These are phyloP conservation scores for Eristalis tenax DNA, from an alignment of 2,888 invertebrate genomes.

Conservation along the genomic window DNA sequence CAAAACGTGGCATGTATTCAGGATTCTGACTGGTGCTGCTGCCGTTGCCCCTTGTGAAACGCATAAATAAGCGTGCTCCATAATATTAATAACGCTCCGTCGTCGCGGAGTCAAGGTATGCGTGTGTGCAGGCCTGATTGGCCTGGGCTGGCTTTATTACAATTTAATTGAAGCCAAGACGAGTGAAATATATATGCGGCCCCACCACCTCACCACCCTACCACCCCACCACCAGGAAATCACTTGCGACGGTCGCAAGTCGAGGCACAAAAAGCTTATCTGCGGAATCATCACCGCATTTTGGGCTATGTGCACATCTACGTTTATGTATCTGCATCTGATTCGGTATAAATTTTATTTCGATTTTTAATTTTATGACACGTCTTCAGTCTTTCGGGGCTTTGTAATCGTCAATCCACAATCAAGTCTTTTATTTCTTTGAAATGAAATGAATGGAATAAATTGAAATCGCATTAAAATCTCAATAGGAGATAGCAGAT, in stretches of 20 bases:
- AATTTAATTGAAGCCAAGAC: conserved; percentile 16
- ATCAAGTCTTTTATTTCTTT: conserved; percentile 35
- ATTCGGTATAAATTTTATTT: conserved; percentile 37
- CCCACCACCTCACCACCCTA: not conserved
- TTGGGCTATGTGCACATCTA: not conserved
- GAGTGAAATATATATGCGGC: not conserved
- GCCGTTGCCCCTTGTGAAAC: not conserved
- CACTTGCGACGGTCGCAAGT: conserved; percentile 19
- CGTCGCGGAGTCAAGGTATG: conserved; percentile 3
- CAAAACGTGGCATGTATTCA: not conserved
- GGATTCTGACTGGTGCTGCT: not conserved
- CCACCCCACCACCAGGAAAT: conserved; percentile 27
- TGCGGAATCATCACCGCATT: conserved; percentile 15
- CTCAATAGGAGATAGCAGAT: conserved; percentile 8
- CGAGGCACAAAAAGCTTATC: not conserved
- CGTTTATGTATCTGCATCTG: conserved; percentile 18
- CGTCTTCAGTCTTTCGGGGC: not conserved
- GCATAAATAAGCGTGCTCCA: conserved; percentile 21
- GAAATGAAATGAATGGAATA: conserved; percentile 49
- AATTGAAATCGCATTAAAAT: conserved; percentile 53
- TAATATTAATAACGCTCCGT: conserved; percentile 3
- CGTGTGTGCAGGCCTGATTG: conserved; percentile 4
- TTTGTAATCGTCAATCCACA: conserved; percentile 16
- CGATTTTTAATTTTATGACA: conserved; percentile 19
- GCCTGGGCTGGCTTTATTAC: conserved; percentile 27